Percentiles rank a stretch among this genome's conserved stretches.
Conservation (phyloP, 2,797 vertebrate genomes). For the Oreochromis mossambicus region DNA sequence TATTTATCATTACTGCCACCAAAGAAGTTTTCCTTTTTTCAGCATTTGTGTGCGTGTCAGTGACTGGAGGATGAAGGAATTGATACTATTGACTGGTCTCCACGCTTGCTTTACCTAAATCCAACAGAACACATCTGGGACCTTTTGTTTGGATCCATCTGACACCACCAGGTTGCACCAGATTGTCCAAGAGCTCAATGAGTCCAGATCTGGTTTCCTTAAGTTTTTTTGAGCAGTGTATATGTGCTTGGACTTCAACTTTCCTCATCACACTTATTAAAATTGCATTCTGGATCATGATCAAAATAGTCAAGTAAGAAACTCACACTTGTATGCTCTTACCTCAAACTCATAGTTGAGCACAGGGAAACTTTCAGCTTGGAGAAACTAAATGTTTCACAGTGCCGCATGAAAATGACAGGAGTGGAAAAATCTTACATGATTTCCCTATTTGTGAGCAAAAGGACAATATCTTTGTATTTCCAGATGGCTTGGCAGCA, state of each 20-base stretch:
- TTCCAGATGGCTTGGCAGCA: slow-evolving; percentile 10
- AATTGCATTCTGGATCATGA: not conserved
- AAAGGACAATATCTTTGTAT: not conserved
- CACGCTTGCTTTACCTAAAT: not conserved
- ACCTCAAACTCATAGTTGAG: not conserved
- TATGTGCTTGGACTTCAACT: not conserved
- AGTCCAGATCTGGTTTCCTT: not conserved
- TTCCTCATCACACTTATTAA: not conserved
- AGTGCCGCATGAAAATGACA: not conserved
- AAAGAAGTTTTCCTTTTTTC: not conserved
- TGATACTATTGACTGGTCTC: not conserved
- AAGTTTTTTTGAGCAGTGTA: not conserved
- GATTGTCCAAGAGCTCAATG: not conserved
- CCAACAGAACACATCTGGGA: not conserved
- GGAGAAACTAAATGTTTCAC: not conserved
- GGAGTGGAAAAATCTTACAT: not conserved
- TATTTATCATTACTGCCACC: not conserved
- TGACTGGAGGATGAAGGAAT: not conserved
- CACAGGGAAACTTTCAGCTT: not conserved
- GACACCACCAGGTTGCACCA: not conserved
- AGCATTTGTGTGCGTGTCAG: not conserved
- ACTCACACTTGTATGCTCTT: not conserved
- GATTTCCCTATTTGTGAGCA: not conserved
- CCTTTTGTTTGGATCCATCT: not conserved
- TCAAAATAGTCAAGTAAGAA: not conserved